These are phyloP conservation scores for Leguminivora glycinivorella DNA, from an alignment of 1,140 invertebrate species.

Conservation along the genomic window DNA sequence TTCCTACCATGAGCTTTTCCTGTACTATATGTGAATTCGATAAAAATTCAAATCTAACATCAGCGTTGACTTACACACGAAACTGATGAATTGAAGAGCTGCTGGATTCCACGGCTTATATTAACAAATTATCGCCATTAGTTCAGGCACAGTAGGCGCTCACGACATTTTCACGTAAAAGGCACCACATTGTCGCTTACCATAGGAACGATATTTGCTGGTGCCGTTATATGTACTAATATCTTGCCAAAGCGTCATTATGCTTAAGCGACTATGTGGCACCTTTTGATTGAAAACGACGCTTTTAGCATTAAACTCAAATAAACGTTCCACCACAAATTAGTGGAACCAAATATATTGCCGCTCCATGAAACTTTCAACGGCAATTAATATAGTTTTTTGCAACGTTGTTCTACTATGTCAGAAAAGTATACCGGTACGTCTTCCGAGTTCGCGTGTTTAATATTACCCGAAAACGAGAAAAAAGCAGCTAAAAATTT, in stretches of 20 bases:
- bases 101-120: not conserved
- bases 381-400: slow-evolving; percentile 55
- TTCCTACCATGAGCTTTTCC: too few relatives aligned
- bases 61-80: too few relatives aligned
- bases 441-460: slow-evolving; percentile 65
- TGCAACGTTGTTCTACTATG: slow-evolving; percentile 51
- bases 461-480: slow-evolving; percentile 62
- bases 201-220: too few relatives aligned
- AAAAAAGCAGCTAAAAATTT: slow-evolving; percentile 66
- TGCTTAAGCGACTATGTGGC: too few relatives aligned
- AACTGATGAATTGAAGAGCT: not conserved
- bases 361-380: slow-evolving; percentile 39
- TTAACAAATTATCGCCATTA: slow-evolving; percentile 5
- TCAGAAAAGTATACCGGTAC: slow-evolving; percentile 46
- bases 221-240: too few relatives aligned
- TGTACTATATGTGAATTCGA: too few relatives aligned
- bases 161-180: too few relatives aligned
- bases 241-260: too few relatives aligned
- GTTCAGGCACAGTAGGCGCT: not conserved
- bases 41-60: too few relatives aligned
- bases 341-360: slow-evolving; percentile 32
- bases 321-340: slow-evolving; percentile 11
- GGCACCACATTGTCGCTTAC: too few relatives aligned
- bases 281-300: too few relatives aligned
- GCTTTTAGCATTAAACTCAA: slow-evolving; percentile 19